Evolutionary conservation across 2,113 vertebrate genomes (phyloP), one percentile per base, ranked within the genome.

Genomic region (Bubo blakistoni): DNA sequence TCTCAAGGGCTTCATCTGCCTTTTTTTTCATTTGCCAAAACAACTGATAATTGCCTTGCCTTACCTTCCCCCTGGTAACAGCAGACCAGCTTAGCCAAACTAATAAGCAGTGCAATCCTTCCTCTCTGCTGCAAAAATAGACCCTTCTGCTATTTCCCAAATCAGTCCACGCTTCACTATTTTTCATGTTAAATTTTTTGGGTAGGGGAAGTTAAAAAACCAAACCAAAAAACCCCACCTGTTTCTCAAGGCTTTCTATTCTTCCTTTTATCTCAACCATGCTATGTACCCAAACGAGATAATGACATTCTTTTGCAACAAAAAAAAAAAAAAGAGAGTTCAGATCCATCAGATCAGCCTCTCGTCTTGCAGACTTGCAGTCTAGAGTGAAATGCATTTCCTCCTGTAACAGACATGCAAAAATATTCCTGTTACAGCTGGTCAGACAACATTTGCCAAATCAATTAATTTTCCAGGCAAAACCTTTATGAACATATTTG

Each of bases 401-500:
- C 32, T 72, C 14, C 46, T 26, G 12, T 3, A 5, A 5, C 27
- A 8, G 6, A 10, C 15, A 15, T 4, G 6, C 32, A 29, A 42
- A 70, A 70, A 16, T 10, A 25, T 12, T 57, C 42, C 29, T 57
- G 5, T 16, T 52, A 22, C 52, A 42, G 55, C 73, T 21, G 70
- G 14, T 4, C 42, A n/a, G 42, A 4, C n/a, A 81, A 34, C 32
- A 4, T 7, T 34, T 8, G 17, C 47, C 79, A 21, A n/a, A 17
- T 0, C 2, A 5, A 6, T 7, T 4, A 9, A 0, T 24, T 36
- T 3, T 15, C 10, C 25, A 38, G 58, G 12, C 55, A 49, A 36
- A 72, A 32, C 34, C 0, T 10, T 58, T 4, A 2, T 0, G 21
- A 59, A 2, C 2, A 7, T 0, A 0, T n/a, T 26, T 61, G 40